phyloP scores from a whole-genome alignment of 2,888 invertebrate genomes.

The Ochropacha duplaris region DNA sequence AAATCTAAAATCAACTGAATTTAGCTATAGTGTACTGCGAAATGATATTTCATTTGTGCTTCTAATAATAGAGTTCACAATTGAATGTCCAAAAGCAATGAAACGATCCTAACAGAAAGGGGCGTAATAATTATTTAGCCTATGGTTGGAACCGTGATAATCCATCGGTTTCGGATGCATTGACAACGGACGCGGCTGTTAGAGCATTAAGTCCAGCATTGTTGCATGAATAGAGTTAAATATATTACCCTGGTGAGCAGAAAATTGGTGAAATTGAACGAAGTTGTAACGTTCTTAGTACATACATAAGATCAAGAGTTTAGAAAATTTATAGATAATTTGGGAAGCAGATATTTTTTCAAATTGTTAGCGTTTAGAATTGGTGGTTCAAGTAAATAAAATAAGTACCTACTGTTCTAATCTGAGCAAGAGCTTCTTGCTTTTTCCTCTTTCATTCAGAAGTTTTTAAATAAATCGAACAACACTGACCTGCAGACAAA shows the following conservation, averaged over 20 bases:
- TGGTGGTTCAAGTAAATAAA: too few relatives aligned
- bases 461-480: too few relatives aligned
- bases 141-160: constrained; percentile 39
- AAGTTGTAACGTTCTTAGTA: neutral
- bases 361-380: too few relatives aligned
- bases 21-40: too few relatives aligned
- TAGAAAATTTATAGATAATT: too few relatives aligned
- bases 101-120: constrained; percentile 2
- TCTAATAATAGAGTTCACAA: neutral
- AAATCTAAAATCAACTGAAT: too few relatives aligned
- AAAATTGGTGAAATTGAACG: constrained; percentile 16
- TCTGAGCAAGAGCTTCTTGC: too few relatives aligned
- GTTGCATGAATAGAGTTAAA: constrained; percentile 6
- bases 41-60: neutral
- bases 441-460: too few relatives aligned
- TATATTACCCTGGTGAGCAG: constrained; percentile 23
- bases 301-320: too few relatives aligned
- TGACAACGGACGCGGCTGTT: constrained; percentile 39
- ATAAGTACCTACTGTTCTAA: too few relatives aligned
- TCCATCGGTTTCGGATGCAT: constrained; percentile 43
- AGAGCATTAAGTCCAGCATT: constrained; percentile 25
- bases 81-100: neutral
- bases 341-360: too few relatives aligned
- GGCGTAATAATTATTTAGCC: constrained; percentile 28
- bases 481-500: too few relatives aligned